phyloP scores from a whole-genome alignment of 1,140 invertebrate genomes.

The Trichonephila clavata region DNA sequence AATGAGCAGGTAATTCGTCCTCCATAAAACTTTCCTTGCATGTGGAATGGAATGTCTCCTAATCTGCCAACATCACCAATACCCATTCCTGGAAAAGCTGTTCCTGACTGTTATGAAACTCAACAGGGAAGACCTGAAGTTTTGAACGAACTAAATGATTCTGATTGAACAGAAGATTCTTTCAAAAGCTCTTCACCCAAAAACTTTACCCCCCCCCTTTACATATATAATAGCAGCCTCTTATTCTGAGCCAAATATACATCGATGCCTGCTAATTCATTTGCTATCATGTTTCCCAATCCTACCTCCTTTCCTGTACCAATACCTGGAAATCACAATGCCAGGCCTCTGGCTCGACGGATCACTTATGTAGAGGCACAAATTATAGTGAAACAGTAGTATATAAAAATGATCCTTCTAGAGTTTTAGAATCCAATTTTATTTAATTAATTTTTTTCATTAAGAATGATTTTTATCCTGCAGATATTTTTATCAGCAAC shows the following conservation, averaged over 20 bases:
- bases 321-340: conserved; percentile 28
- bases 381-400: too few species aligned
- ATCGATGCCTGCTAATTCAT: neutral
- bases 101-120: conserved; percentile 44
- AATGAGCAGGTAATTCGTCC: conserved; percentile 18
- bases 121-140: conserved; percentile 54
- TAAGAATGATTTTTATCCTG: too few species aligned
- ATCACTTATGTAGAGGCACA: too few species aligned
- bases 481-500: too few species aligned
- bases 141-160: conserved; percentile 56
- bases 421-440: too few species aligned
- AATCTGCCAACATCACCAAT: conserved; percentile 28
- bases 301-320: conserved; percentile 26
- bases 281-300: neutral
- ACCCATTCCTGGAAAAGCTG: conserved; percentile 53
- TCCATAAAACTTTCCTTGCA: conserved; percentile 23
- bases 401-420: too few species aligned
- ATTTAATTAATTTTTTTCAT: too few species aligned
- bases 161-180: conserved; percentile 38
- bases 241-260: neutral
- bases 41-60: conserved; percentile 48
- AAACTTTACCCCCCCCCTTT: neutral
- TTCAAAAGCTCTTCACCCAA: neutral
- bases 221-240: neutral
- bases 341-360: neutral